Conservation (phyloP, 2,113 vertebrate species). For the Entomyzon cyanotis region DNA sequence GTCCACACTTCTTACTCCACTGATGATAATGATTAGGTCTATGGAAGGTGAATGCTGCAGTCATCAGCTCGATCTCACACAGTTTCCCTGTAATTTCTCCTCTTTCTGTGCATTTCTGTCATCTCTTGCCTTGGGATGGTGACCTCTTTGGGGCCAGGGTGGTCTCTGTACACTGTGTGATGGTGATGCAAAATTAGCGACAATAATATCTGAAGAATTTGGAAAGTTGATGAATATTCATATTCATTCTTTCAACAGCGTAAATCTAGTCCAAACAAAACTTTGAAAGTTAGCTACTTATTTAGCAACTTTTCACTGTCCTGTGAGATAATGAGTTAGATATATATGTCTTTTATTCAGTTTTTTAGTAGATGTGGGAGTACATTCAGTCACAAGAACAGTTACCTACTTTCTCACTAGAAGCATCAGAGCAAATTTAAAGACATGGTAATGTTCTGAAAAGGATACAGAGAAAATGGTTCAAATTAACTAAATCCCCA, state of each 20-base stretch:
- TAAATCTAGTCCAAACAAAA: not conserved
- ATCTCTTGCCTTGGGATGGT: not conserved
- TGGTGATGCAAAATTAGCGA: not conserved
- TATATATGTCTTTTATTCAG: not conserved
- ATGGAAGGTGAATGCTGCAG: rapidly evolving
- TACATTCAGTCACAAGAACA: not conserved
- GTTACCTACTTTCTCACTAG: not conserved
- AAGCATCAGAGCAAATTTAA: not conserved
- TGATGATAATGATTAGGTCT: not conserved
- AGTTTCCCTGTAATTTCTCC: not conserved
- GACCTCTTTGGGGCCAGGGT: not conserved
- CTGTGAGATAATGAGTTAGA: not conserved
- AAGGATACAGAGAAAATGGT: not conserved
- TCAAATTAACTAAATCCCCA: not conserved
- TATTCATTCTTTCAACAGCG: not conserved
- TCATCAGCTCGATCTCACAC: not conserved
- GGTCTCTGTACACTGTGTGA: not conserved
- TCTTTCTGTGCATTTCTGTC: not conserved
- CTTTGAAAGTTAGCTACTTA: not conserved
- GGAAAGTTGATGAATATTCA: not conserved
- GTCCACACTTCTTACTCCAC: not conserved
- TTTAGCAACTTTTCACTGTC: not conserved
- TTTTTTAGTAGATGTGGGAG: not conserved
- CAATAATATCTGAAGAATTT: not conserved
- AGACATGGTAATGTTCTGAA: not conserved